phyloP scores from a whole-genome alignment of 2,113 vertebrate genomes.

The Falcunculus frontatus region DNA sequence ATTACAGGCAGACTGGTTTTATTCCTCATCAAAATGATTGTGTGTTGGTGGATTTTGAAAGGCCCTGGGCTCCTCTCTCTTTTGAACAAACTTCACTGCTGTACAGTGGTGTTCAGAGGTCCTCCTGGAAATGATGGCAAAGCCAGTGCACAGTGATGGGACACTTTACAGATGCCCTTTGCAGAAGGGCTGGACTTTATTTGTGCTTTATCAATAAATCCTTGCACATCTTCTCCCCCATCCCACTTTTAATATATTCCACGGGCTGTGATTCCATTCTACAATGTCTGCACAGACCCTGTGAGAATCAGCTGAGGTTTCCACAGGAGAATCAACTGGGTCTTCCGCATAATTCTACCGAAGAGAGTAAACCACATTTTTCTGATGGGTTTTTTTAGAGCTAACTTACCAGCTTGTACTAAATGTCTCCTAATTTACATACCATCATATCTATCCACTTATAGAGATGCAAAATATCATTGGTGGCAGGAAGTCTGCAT shows the following conservation, averaged over 20 bases:
- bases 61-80: background rate
- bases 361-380: background rate
- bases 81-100: background rate
- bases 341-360: fast-evolving
- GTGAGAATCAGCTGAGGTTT: background rate
- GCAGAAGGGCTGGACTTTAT: background rate
- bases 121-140: background rate
- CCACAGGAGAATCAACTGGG: background rate
- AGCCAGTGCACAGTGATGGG: background rate
- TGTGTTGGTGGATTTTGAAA: background rate
- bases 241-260: background rate
- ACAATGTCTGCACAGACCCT: background rate
- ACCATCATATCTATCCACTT: background rate
- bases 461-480: background rate
- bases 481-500: background rate
- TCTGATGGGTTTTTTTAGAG: background rate
- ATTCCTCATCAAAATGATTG: background rate
- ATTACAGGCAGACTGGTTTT: background rate
- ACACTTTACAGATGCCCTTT: too few species aligned
- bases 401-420: background rate
- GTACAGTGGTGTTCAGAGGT: fast-evolving
- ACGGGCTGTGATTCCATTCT: background rate
- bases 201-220: background rate
- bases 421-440: background rate
- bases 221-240: background rate